phyloP scores from a whole-genome alignment of 2,113 vertebrate species.

The Gasterosteus aculeatus region DNA sequence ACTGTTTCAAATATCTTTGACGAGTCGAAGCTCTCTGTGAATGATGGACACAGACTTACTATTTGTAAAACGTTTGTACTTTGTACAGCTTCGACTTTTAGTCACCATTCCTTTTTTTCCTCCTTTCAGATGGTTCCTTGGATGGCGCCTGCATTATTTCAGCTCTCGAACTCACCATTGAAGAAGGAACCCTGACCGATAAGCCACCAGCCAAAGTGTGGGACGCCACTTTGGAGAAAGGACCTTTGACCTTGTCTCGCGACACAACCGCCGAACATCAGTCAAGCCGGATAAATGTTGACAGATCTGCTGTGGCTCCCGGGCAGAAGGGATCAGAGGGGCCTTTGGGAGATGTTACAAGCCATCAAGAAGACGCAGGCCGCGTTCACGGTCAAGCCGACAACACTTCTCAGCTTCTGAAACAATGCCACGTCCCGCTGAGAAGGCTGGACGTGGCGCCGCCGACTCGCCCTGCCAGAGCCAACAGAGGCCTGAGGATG shows the following conservation, averaged over 20 bases:
- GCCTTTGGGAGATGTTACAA: neutral
- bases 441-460: conserved; percentile 19
- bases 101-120: neutral
- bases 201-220: neutral
- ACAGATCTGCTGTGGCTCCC: neutral
- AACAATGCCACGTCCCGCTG: conserved; percentile 31
- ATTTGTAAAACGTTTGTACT: neutral
- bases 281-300: neutral
- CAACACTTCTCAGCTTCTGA: neutral
- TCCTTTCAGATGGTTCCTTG: conserved; percentile 47
- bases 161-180: conserved; percentile 42
- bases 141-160: conserved; percentile 52
- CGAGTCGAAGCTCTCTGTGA: neutral
- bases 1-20: neutral
- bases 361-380: neutral
- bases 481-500: conserved; percentile 56
- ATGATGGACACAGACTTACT: neutral
- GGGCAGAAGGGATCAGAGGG: neutral
- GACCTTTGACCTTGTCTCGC: neutral
- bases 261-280: neutral
- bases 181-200: neutral
- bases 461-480: conserved; percentile 35
- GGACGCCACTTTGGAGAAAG: conserved; percentile 1
- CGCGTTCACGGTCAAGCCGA: neutral
- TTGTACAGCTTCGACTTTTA: neutral